Percentiles rank a stretch among this genome's conserved stretches.
Evolutionary conservation across 1,140 invertebrate species (phyloP).

Genomic region (Cherax quadricarinatus): DNA sequence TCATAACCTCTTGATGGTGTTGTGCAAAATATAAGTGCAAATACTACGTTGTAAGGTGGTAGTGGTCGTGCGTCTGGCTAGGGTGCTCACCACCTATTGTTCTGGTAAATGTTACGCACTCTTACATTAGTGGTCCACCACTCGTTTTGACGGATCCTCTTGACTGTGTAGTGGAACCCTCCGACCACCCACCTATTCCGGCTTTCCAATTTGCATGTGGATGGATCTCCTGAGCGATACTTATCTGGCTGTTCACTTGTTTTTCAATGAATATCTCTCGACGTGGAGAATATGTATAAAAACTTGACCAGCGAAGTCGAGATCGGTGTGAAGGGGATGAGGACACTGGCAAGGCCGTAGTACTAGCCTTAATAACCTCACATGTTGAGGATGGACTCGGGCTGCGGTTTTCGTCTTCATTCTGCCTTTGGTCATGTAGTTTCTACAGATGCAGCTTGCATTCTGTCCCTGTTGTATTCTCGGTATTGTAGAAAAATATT

Average conservation of each 20-base stretch:
- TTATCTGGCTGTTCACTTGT: background rate
- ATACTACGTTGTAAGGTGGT: background rate
- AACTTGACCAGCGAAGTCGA: background rate
- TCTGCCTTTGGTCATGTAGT: background rate
- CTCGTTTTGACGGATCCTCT: background rate
- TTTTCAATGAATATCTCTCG: background rate
- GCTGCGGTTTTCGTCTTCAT: background rate
- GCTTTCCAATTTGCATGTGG: background rate
- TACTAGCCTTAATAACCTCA: background rate
- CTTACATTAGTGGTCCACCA: constrained; percentile 22
- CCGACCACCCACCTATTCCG: background rate
- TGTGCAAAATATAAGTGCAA: background rate
- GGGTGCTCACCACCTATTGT: constrained; percentile 37
- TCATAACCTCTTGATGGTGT: background rate
- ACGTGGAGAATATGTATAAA: background rate
- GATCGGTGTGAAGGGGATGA: background rate
- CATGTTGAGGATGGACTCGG: background rate
- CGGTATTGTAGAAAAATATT: background rate
- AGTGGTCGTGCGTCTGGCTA: constrained; percentile 9
- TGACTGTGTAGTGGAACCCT: background rate
- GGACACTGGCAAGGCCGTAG: constrained; percentile 40
- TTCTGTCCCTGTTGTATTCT: background rate
- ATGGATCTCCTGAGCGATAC: background rate
- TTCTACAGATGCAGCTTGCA: background rate
- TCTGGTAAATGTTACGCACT: constrained; percentile 37